phyloP scores from a whole-genome alignment of 2,113 vertebrate genomes.

The Romanogobio albipinnatus region DNA sequence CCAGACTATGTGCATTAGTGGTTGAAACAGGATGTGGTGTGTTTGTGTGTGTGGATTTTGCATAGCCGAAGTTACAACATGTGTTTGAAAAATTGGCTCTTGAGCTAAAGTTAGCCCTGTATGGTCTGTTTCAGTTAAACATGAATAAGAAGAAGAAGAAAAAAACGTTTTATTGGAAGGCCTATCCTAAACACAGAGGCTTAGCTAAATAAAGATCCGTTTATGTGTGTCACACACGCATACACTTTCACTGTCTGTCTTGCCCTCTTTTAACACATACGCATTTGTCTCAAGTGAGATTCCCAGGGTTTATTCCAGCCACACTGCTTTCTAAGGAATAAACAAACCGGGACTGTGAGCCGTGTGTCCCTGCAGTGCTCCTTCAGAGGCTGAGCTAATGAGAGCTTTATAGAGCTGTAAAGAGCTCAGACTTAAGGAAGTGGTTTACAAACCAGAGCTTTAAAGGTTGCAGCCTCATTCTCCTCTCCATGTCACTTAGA shows the following conservation, averaged over 20 bases:
- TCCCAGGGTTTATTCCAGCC: slow-evolving; percentile 45
- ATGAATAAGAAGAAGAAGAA: slow-evolving; percentile 32
- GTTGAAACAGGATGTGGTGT: slow-evolving; percentile 36
- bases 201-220: slow-evolving; percentile 33
- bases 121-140: slow-evolving; percentile 60
- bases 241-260: background rate
- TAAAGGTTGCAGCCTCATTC: slow-evolving; percentile 26
- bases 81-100: slow-evolving; percentile 16
- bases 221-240: slow-evolving; percentile 31
- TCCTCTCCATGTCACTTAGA: background rate
- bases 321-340: slow-evolving; percentile 56
- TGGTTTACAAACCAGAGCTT: slow-evolving; percentile 64
- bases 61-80: slow-evolving; percentile 34
- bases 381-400: slow-evolving; percentile 57
- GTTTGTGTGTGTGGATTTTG: slow-evolving; percentile 34
- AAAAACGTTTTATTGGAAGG: slow-evolving; percentile 60
- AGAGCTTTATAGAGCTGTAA: slow-evolving; percentile 61
- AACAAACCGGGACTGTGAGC: slow-evolving; percentile 51
- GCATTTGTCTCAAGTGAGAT: slow-evolving; percentile 10
- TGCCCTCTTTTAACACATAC: background rate
- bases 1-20: slow-evolving; percentile 32
- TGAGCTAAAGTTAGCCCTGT: slow-evolving; percentile 53
- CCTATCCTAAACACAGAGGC: slow-evolving; percentile 36
- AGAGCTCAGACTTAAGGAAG: slow-evolving; percentile 63
- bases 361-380: slow-evolving; percentile 54